Percentiles rank a stretch among this genome's conserved stretches.
Evolutionary conservation across 2,888 invertebrate species (phyloP).

Genomic region (Ferdinandea cuprea): DNA sequence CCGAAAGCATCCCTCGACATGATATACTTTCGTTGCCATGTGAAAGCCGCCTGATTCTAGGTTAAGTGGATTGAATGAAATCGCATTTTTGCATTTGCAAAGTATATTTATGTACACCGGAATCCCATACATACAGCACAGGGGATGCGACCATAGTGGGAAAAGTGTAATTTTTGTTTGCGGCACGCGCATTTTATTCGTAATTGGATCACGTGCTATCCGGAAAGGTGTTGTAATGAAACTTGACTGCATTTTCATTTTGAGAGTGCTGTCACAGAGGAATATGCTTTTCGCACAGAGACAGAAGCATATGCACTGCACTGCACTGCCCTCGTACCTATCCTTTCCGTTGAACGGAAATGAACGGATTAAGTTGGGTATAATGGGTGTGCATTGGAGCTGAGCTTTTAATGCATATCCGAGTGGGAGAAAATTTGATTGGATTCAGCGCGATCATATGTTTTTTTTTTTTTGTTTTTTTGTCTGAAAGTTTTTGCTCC

Average conservation of each 20-base stretch:
- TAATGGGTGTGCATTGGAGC: background rate
- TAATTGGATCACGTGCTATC: conserved; percentile 69
- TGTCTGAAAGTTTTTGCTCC: too few relatives aligned
- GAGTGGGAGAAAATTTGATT: conserved; percentile 36
- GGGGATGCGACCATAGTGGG: background rate
- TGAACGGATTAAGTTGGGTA: conserved; percentile 50
- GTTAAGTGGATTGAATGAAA: conserved; percentile 66
- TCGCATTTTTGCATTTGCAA: conserved; percentile 58
- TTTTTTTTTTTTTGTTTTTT: too few relatives aligned
- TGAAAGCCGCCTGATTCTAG: conserved; percentile 41
- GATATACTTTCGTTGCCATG: conserved; percentile 1
- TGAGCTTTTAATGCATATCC: background rate
- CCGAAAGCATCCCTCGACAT: conserved; percentile 29
- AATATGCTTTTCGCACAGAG: conserved; percentile 4
- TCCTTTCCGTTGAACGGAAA: conserved; percentile 47
- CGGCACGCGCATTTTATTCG: conserved; percentile 54
- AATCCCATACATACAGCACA: background rate
- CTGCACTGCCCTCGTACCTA: too few relatives aligned
- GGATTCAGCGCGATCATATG: conserved; percentile 45
- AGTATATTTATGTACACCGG: too few relatives aligned
- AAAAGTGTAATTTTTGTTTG: background rate
- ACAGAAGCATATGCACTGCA: background rate
- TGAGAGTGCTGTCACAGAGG: background rate
- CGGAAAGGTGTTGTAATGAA: conserved; percentile 67
- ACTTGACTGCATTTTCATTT: conserved; percentile 64